Conservation (phyloP, 2,113 vertebrate species). For the Rhabdomys dilectus region DNA sequence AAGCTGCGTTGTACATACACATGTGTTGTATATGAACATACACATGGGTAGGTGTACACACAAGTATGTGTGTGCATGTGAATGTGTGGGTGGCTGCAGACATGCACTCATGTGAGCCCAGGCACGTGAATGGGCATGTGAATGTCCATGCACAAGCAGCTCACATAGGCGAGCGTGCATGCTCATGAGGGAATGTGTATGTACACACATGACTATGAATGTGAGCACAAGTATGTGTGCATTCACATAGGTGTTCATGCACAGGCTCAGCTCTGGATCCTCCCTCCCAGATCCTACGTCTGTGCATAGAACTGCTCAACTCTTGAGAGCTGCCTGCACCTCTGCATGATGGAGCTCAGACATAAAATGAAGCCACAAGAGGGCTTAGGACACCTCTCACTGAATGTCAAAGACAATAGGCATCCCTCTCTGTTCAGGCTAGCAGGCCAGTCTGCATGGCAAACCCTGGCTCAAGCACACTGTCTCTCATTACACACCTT, state of each 20-base stretch:
- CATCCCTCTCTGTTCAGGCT: not conserved
- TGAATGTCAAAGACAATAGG: accelerated
- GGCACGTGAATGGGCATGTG: too few species aligned
- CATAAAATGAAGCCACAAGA: not conserved
- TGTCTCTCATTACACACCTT: accelerated
- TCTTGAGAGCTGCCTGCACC: not conserved
- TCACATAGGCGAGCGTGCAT: not conserved
- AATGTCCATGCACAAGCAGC: not conserved
- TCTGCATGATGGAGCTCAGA: not conserved
- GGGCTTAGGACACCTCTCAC: accelerated
- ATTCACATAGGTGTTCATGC: not conserved
- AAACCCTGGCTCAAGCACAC: not conserved
- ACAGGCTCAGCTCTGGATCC: not conserved
- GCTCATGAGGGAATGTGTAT: not conserved
- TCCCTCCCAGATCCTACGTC: not conserved
- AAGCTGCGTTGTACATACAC: not conserved
- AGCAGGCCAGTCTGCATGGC: not conserved
- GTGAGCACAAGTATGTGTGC: too few species aligned
- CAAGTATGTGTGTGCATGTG: not conserved
- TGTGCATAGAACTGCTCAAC: accelerated
- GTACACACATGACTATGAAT: not conserved
- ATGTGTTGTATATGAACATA: not conserved
- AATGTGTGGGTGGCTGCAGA: too few species aligned
- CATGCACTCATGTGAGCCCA: not conserved
- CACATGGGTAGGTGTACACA: too few species aligned